Base-by-base conservation (phyloP, 2,113 vertebrate species). In the Oriolus oriolus region DNA sequence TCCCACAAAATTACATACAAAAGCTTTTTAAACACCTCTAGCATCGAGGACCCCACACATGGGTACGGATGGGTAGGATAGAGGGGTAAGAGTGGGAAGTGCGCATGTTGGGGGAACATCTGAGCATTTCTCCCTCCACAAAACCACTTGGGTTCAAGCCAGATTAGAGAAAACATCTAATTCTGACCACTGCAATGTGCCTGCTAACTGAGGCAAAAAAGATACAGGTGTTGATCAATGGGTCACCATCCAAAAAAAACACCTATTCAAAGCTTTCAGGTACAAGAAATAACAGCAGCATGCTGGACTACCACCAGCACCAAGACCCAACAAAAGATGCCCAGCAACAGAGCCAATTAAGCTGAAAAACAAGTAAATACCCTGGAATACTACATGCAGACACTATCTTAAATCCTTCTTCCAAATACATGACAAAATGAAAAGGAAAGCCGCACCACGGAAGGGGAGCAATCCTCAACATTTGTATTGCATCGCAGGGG, bases 401-500 rank as follows among this genome's bases (percentile, higher is more conserved):
- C 8, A 17, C 28, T 18, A 54, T 18, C 77, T 74, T 30, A 83
- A 65, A 80, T 54, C 35, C 15, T 81, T 85, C 50, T 39, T n/a
- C 16, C 70, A 53, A 1, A 68, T 4, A 24, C 2, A 65, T 30
- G 41, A 73, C n/a, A 87, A 89, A 89, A 73, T 27, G 16, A 79
- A 78, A 71, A 59, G 19, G 1, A 42, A 53, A 13, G 41, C 9
- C 83, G 59, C 42, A 50, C 30, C 39, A 54, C 31, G 63, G 37
- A 90, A 54, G 19, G 56, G n/a, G 9, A 1, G 1, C 16, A 74
- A 47, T 18, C 23, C 23, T 68, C 39, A 78, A 79, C 23, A 82
- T 23, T 39, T 30, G 15, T 8, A 54, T 65, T 54, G 28, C 59
- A 0, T 2, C 24, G 2, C 9, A 9, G 4, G 6, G 1, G 3